A percentile compares a stretch with the other conserved stretches of the same genome.
These are phyloP conservation scores for Herpailurus yagouaroundi DNA, from an alignment of 2,113 vertebrate genomes.

Conservation along the genomic window DNA sequence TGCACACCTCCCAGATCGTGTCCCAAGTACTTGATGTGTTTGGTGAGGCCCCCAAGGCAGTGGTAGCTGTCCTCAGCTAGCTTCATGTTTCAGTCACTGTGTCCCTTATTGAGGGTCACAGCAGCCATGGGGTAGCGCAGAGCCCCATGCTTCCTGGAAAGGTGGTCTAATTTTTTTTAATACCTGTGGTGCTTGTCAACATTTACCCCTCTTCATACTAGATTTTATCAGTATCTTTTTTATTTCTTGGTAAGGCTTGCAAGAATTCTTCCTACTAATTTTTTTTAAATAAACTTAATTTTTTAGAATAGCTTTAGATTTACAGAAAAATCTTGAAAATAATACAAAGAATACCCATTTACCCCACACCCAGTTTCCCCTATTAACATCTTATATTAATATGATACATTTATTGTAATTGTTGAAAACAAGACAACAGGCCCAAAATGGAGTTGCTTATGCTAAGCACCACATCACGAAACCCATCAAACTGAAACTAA, in stretches of 20 bases:
- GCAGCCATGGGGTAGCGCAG: not conserved
- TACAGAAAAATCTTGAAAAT: not conserved
- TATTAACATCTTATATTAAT: not conserved
- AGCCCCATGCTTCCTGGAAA: not conserved
- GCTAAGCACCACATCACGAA: too few species aligned
- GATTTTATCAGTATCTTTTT: not conserved
- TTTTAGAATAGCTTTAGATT: not conserved
- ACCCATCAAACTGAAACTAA: too few species aligned
- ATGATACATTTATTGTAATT: not conserved
- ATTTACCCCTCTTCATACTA: not conserved
- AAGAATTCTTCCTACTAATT: not conserved
- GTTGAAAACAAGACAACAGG: not conserved
- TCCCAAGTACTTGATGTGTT: not conserved
- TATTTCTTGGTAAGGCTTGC: not conserved
- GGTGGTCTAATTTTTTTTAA: not conserved
- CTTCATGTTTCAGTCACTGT: not conserved
- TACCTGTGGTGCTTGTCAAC: not conserved
- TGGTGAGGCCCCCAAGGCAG: not conserved
- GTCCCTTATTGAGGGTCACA: not conserved
- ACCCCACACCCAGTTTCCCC: not conserved
- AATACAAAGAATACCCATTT: not conserved
- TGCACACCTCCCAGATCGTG: not conserved
- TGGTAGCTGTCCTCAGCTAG: too few species aligned
- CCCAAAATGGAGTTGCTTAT: not conserved
- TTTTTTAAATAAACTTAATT: not conserved